Base-by-base conservation (phyloP, 2,797 vertebrate species). In the Taeniopygia guttata region DNA sequence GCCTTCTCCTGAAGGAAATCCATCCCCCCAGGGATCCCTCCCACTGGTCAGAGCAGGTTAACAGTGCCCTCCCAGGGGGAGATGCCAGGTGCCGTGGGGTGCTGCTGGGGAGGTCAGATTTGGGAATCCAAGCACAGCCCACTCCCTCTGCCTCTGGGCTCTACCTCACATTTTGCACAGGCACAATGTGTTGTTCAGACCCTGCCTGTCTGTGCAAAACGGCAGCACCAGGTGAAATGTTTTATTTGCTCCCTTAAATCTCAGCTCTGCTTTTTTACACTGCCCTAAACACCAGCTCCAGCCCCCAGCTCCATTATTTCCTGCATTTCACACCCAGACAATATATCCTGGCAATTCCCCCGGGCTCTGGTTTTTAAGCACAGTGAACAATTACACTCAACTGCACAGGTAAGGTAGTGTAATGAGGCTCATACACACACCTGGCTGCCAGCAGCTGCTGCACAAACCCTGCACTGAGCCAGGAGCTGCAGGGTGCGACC, bases 11-110 rank as follows among this genome's bases (percentile, higher is more conserved):
- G 7, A 11, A n/a, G 48, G 68, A 79, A 83, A 66, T 7, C 16
- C 40, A 55, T 1, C 26, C 51, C 26, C 51, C 32, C 38, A 56
- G 38, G 43, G 43, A 54, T 3, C 13, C 13, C 40, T 75, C 49
- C 21, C 43, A 7, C 25, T 0, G 2, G 11, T 21, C 3, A 6
- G 40, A 30, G 46, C 36, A 29, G 34, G 26, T 27, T 13, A 40
- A 34, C 51, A 3, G 0, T 6, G 30, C 36, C 5, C 13, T 14
- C 0, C 36, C 36, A 38, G 0, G 27, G 42, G 49, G 63, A 43
- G n/a, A 34, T 2, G 7, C 45, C 73, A 56, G 66, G 30, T 73
- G 62, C 42, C 5, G 10, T 5, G 34, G 36, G 45, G 23, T 34
- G 59, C 34, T 25, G 13, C 58, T 6, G 20, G 40, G 12, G 7